Base-by-base conservation (phyloP, 2,113 vertebrate species). In the Xiphophorus couchianus region DNA sequence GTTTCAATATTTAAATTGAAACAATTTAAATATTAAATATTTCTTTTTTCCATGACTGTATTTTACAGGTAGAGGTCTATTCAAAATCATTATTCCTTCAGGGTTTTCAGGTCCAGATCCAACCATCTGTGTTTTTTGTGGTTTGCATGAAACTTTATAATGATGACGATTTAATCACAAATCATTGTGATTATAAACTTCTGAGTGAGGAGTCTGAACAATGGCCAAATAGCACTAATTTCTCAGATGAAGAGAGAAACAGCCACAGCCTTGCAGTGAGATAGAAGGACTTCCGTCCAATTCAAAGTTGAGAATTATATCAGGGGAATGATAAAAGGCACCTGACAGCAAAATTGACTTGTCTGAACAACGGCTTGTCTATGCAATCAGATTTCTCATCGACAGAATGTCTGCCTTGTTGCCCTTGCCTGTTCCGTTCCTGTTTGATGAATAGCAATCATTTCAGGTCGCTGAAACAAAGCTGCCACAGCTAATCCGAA, bases 21-120 rank as follows among this genome's bases (percentile, higher is more conserved):
- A 51, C 48, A 19, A 35, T 35, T 35, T 35, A 35, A 35, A 35
- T 33, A 33, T 33, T 33, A 33, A 33, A 33, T 8, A 35, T 25
- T 9, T n/a, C 0, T 58, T 58, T 58, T 58, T 0, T 8, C 22
- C 9, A 10, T 3, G 8, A 58, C 28, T 22, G 68, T 64, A n/a
- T 69, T 71, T 76, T 76, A 84, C 74, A 89, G 77, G 78, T 73
- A 77, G 77, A n/a, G 1, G 48, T 60, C 54, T 66, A 81, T 74
- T 54, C 73, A 11, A 69, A 68, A 71, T 76, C 62, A 75, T 73
- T 51, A 64, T 81, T 83, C 69, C 71, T 66, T 65, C 22, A 74
- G 62, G 74, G 25, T 61, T 70, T 35, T 28, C 6, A 30, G 37
- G n/a, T 73, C 14, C 19, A 9, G 39, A 9, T 17, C 48, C 48